Conservation (phyloP, 37 sponge, comb jelly and placozoan genomes). For the Aphrocallistes beatrix region DNA sequence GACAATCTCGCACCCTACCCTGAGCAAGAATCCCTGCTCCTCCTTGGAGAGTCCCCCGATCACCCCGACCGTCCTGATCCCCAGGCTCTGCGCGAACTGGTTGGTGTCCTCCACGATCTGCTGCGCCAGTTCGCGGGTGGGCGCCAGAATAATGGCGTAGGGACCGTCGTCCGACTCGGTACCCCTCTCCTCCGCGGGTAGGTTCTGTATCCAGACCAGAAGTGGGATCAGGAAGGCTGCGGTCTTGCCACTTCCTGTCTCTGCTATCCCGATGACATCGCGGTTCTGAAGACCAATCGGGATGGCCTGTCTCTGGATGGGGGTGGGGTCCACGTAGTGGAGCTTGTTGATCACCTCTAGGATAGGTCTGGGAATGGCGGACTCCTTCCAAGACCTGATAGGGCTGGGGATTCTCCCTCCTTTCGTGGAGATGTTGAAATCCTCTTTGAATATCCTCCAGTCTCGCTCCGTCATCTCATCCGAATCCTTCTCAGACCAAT, state of each 20-base stretch:
- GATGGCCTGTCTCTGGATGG: constrained; percentile 93
- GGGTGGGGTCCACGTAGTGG: constrained; percentile 50
- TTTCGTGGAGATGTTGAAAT: constrained; percentile 85
- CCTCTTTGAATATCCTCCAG: constrained; percentile 94
- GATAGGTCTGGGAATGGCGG: constrained; percentile 46
- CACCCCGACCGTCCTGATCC: constrained; percentile 72
- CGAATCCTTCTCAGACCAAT: constrained; percentile 80
- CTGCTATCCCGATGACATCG: constrained; percentile 95
- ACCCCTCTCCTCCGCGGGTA: constrained; percentile 75
- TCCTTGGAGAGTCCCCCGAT: constrained; percentile 91
- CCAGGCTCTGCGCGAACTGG: constrained; percentile 79
- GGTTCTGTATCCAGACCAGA: constrained; percentile 77
- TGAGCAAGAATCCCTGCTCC: constrained; percentile 87
- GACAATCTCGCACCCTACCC: constrained; percentile 94
- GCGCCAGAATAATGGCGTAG: constrained; percentile 92
- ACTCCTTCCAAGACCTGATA: constrained; percentile 74
- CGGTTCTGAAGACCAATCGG: constrained; percentile 95
- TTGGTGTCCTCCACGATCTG: constrained; percentile 94
- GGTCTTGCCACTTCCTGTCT: constrained; percentile 96
- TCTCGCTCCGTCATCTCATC: constrained; percentile 86
- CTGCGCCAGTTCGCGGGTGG: constrained; percentile 92
- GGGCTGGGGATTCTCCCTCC: constrained; percentile 81
- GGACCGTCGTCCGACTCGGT: constrained; percentile 88
- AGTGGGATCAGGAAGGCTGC: constrained; percentile 96
- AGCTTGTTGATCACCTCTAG: constrained; percentile 60